Percentiles rank a stretch among this genome's conserved stretches.
These are phyloP conservation scores for Cremastobaeus sp. DNA, from an alignment of 2,888 invertebrate genomes.

Conservation along the genomic window DNA sequence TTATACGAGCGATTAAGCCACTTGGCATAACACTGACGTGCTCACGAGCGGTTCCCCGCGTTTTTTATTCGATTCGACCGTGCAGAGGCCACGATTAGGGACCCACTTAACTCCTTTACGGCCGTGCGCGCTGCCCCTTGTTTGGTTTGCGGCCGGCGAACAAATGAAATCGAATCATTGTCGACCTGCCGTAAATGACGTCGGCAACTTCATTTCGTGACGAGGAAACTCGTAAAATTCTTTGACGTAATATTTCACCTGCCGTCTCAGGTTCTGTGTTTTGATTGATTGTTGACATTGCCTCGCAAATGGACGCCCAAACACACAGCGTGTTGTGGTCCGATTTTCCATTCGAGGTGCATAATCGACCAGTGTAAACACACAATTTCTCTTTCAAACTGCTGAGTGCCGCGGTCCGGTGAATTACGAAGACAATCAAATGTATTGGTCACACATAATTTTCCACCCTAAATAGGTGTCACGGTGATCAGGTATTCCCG, in stretches of 20 bases:
- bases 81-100: conserved; percentile 12
- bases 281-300: too few relatives aligned
- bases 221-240: neutral
- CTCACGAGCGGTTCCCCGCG: neutral
- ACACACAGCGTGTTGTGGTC: too few relatives aligned
- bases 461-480: conserved; percentile 54
- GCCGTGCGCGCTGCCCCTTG: neutral
- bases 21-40: conserved; percentile 18
- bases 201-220: too few relatives aligned
- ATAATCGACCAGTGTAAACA: too few relatives aligned
- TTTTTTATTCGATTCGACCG: conserved; percentile 12
- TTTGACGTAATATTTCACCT: neutral
- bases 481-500: conserved; percentile 66
- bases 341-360: too few relatives aligned
- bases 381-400: neutral
- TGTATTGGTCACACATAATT: conserved; percentile 13
- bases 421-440: too few relatives aligned
- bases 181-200: neutral
- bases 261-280: too few relatives aligned
- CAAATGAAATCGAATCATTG: conserved; percentile 12
- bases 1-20: conserved; percentile 36
- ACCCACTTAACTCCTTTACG: conserved; percentile 16
- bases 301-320: too few relatives aligned
- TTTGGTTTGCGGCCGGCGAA: conserved; percentile 1
- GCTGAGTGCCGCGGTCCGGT: neutral